A percentile compares a stretch with the other conserved stretches of the same genome.
These are phyloP conservation scores for Triplophysa rosa DNA, from an alignment of 2,113 vertebrate species.

Conservation along the genomic window DNA sequence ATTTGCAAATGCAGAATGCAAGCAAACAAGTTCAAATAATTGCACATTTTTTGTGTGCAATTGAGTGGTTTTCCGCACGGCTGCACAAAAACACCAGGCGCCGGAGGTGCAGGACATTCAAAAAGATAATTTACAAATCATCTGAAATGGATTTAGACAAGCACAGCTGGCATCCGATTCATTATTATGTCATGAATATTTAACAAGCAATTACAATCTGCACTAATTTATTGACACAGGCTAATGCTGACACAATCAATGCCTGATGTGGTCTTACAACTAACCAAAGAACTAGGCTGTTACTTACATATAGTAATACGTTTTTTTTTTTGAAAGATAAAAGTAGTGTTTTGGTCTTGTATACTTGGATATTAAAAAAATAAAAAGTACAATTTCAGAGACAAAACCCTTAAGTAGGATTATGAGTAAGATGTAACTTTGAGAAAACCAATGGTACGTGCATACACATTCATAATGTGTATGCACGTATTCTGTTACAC, in stretches of 20 bases:
- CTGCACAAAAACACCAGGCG: slow-evolving; percentile 12
- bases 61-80: slow-evolving; percentile 12
- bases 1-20: slow-evolving; percentile 17
- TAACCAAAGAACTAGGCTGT: neutral
- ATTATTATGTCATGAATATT: slow-evolving; percentile 32
- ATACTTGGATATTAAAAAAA: too few relatives aligned
- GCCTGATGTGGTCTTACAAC: neutral
- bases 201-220: slow-evolving; percentile 15
- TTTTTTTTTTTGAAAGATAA: too few relatives aligned
- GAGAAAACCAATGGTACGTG: too few relatives aligned
- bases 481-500: too few relatives aligned
- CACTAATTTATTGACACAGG: neutral
- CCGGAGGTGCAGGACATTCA: slow-evolving; percentile 8
- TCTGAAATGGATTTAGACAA: slow-evolving; percentile 29
- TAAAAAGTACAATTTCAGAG: too few relatives aligned
- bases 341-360: too few relatives aligned
- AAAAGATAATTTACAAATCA: slow-evolving; percentile 33
- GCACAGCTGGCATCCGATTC: slow-evolving; percentile 30
- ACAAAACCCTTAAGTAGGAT: too few relatives aligned
- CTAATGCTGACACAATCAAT: neutral
- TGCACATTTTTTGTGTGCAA: neutral
- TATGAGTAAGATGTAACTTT: neutral
- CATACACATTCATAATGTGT: too few relatives aligned
- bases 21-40: slow-evolving; percentile 11
- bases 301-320: neutral